phyloP scores from a whole-genome alignment of 2,797 vertebrate genomes.

The Fringilla coelebs region DNA sequence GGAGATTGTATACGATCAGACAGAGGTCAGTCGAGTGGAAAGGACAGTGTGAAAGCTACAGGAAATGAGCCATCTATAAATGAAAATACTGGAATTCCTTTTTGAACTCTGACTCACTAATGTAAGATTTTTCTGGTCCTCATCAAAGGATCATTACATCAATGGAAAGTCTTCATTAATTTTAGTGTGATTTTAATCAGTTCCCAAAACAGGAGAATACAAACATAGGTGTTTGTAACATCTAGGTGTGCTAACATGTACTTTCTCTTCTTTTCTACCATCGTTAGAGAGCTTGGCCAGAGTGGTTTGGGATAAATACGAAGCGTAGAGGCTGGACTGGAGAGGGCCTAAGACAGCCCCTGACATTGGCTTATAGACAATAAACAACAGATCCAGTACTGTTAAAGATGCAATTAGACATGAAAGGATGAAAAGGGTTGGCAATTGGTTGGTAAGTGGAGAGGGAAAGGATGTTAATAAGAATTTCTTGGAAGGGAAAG shows the following conservation, averaged over 20 bases:
- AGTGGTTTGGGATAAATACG: background rate
- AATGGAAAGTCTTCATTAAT: background rate
- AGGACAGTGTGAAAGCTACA: slow-evolving; percentile 59
- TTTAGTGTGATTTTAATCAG: background rate
- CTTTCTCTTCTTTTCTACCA: background rate
- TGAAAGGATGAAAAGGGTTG: background rate
- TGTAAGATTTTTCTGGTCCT: background rate
- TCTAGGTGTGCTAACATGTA: background rate
- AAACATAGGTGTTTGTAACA: background rate
- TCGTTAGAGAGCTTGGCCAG: background rate
- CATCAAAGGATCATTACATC: background rate
- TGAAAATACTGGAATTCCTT: slow-evolving; percentile 34
- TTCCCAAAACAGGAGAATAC: background rate
- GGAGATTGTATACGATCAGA: slow-evolving; percentile 47
- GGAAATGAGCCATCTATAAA: slow-evolving; percentile 53
- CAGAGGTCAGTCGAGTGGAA: slow-evolving; percentile 55
- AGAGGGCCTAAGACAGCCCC: background rate
- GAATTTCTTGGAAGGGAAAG: background rate
- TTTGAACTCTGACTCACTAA: slow-evolving; percentile 16
- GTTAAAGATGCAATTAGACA: background rate
- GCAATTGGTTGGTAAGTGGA: background rate
- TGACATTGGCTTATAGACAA: background rate
- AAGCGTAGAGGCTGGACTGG: background rate
- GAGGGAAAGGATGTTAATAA: background rate
- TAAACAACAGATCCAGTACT: background rate